Evolutionary conservation across 2,113 vertebrate species (phyloP), one percentile per base, ranked within the genome.

Genomic region (Pundamilia nyererei): DNA sequence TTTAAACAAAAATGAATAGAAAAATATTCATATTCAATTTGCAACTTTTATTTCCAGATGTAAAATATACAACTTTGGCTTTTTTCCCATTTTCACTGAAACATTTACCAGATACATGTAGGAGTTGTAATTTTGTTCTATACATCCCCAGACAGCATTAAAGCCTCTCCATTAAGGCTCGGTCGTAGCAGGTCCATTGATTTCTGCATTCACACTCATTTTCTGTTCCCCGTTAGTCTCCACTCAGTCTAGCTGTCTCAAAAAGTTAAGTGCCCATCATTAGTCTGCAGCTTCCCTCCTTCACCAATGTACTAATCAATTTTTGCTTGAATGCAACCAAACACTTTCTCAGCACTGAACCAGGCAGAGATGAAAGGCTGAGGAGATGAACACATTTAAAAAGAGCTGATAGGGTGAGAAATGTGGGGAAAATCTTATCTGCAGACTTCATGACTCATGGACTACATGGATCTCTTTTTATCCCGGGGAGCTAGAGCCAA

Each of bases 401-500:
- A 38, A 85, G 55, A 33, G 54, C 9, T n/a, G 31, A 55, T 3
- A 12, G 45, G 53, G 53, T 29, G 8, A 14, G 38, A 65, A 51
- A 53, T 31, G 54, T 31, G 42, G 42, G 51, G 47, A n/a, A 42
- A 87, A 81, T 80, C 17, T 13, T 86, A 80, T 83, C 8, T 84
- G 58, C 82, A 92, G 90, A 79, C 21, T 93, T 90, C 89, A 72
- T 45, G 40, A 17, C 40, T 45, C 21, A 17, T 72, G 21, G 68
- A 72, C 21, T 72, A 72, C 89, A 91, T 93, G 86, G 94, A 93
- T 95, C 83, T 49, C 26, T 77, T 77, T n/a, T 49, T 33, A 77
- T 77, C 15, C 26, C 1, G 26, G 72, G 26, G 45, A 29, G 45
- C 26, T 51, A 29, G 6, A n/a, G 72, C 17, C 11, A 31, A 77